Base-by-base conservation (phyloP, 1,140 invertebrate genomes). In the Papilio xuthus region DNA sequence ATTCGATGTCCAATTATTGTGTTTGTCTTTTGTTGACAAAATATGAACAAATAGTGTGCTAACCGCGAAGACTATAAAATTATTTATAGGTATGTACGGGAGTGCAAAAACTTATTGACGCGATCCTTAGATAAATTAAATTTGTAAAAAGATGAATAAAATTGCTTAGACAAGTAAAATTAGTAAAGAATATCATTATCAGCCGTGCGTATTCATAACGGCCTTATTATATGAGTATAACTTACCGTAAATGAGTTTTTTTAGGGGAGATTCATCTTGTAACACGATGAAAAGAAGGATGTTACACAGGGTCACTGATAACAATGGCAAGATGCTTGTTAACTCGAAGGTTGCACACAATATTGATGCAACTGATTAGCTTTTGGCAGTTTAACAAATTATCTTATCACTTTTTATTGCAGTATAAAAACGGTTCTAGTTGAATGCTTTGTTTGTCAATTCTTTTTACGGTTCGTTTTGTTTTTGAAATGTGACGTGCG, bases 291-390 rank as follows among this genome's bases (percentile, higher is more conserved):
- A 74, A 74, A 73, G 71, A 53, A 76, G 53, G 74, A 76, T 63
- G 53, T 37, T 20, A 60, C 74, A 41, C 74, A 76, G 74, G 74
- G 74, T 76, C 74, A 63, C n/a, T 63, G 74, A 60, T 41, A 76
- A 76, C 74, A 76, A 76, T 76, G 53, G 74, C 9, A 41, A 56
- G 74, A 63, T 76, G 50, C 74, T 76, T 76, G 74, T 76, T 76
- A 76, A 63, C 28, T n/a, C 56, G 50, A 76, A 76, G 74, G 74
- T 56, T 76, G 60, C n/a, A 37, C n/a, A 53, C 18, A 76, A 76
- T 47, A 60, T 63, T 76, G 53, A 60, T 76, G 26, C 42, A 76
- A 42, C 32, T 76, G 50, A 76, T 76, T 42, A 76, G 41, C 32
- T 76, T 76, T 56, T 26, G 28, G 26, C 47, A 50, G 53, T 75